Percentiles rank a stretch among this genome's conserved stretches.
These are phyloP conservation scores for Toxonevra muliebris DNA, from an alignment of 2,888 invertebrate genomes.

Conservation along the genomic window DNA sequence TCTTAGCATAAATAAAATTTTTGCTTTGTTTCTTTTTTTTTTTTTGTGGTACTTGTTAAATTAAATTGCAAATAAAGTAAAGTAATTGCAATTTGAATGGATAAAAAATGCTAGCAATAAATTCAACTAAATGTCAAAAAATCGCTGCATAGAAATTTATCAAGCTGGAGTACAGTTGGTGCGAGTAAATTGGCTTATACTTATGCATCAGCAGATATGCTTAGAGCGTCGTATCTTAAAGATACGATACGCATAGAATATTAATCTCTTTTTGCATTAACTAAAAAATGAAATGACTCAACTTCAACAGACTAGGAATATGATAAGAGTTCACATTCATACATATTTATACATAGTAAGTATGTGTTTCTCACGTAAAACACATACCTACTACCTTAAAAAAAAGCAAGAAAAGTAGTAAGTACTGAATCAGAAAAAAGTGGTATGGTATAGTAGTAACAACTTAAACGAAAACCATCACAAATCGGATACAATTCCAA, in stretches of 20 bases:
- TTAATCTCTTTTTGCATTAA: slow-evolving; percentile 3
- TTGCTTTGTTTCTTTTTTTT: neutral
- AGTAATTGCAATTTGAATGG: slow-evolving; percentile 6
- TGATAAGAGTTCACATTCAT: neutral
- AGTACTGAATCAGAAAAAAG: neutral
- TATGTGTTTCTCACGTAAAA: no score
- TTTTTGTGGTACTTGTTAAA: neutral
- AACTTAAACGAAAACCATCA: slow-evolving; percentile 55
- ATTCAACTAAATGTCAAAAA: slow-evolving; percentile 59
- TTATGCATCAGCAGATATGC: no score
- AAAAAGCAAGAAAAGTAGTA: neutral
- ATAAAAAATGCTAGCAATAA: slow-evolving; percentile 46
- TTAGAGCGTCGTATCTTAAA: no score
- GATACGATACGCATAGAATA: slow-evolving; percentile 4
- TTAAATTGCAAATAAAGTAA: slow-evolving; percentile 4
- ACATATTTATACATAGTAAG: neutral
- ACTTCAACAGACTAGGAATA: no score
- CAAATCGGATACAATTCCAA: slow-evolving; percentile 62
- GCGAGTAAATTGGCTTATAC: no score
- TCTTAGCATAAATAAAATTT: no score
- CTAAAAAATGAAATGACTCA: no score
- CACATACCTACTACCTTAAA: no score
- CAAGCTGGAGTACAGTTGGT: slow-evolving; percentile 49
- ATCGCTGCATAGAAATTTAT: slow-evolving; percentile 58
- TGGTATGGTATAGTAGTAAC: neutral